Conservation (phyloP, 2,113 vertebrate species). For the Cololabis saira region DNA sequence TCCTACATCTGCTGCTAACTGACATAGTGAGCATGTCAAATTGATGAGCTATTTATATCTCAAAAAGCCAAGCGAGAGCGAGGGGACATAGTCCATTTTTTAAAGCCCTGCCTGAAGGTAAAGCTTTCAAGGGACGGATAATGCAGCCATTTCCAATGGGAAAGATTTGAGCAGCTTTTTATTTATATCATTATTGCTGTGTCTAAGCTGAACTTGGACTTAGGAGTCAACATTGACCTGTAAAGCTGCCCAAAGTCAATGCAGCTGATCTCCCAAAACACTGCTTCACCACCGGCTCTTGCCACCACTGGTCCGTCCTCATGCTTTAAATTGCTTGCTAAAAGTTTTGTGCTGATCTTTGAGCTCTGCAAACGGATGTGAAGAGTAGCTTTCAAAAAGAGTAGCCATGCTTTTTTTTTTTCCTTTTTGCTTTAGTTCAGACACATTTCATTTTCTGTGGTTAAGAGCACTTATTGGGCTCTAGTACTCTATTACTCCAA, state of each 20-base stretch:
- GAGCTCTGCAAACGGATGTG: too few relatives aligned
- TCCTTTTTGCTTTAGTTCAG: too few relatives aligned
- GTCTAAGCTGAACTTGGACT: slow-evolving; percentile 29
- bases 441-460: too few relatives aligned
- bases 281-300: not conserved
- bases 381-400: too few relatives aligned
- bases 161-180: slow-evolving; percentile 34
- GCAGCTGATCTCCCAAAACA: not conserved
- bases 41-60: slow-evolving; percentile 59
- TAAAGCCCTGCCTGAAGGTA: slow-evolving; percentile 56
- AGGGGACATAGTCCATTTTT: slow-evolving; percentile 36
- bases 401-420: too few relatives aligned
- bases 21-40: slow-evolving; percentile 56
- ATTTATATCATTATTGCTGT: slow-evolving; percentile 28
- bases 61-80: slow-evolving; percentile 9
- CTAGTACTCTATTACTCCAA: too few relatives aligned
- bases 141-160: slow-evolving; percentile 26
- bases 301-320: too few relatives aligned
- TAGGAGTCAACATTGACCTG: slow-evolving; percentile 11
- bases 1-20: slow-evolving; percentile 20
- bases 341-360: too few relatives aligned
- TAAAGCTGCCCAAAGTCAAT: slow-evolving; percentile 3
- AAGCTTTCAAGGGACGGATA: slow-evolving; percentile 54
- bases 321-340: too few relatives aligned
- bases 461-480: too few relatives aligned